Conservation (phyloP, 2,113 vertebrate species). For the Myotis lucifugus region DNA sequence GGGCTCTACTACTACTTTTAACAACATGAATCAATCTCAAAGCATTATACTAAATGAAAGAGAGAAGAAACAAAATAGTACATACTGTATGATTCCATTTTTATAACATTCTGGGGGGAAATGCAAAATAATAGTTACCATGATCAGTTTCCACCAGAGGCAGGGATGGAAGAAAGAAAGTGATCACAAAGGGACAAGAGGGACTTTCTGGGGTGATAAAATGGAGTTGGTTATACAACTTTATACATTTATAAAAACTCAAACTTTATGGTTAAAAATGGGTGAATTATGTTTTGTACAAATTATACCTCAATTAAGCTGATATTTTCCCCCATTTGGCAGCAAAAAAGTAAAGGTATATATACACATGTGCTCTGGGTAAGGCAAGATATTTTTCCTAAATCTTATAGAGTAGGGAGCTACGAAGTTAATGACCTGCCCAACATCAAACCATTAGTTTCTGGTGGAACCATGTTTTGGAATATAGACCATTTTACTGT, state of each 20-base stretch:
- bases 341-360: not conserved
- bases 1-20: not conserved
- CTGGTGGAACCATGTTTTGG: not conserved
- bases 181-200: not conserved
- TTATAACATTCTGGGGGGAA: not conserved
- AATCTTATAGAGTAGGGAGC: not conserved
- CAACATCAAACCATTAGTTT: slow-evolving; percentile 5
- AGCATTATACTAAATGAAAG: slow-evolving; percentile 32
- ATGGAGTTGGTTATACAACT: not conserved
- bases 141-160: not conserved
- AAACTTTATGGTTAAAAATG: not conserved
- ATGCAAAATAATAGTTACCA: not conserved
- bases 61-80: not conserved
- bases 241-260: slow-evolving; percentile 9
- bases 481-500: slow-evolving; percentile 1
- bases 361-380: not conserved
- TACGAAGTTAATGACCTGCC: slow-evolving; percentile 28
- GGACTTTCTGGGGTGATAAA: not conserved
- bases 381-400: slow-evolving; percentile 27
- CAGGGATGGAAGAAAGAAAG: not conserved
- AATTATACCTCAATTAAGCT: not conserved
- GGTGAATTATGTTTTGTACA: not conserved
- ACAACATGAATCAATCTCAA: slow-evolving; percentile 8
- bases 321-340: not conserved
- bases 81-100: not conserved